Evolutionary conservation across 2,888 invertebrate species (phyloP), one percentile per base, ranked within the genome.

Genomic region (Drosophila borborema): DNA sequence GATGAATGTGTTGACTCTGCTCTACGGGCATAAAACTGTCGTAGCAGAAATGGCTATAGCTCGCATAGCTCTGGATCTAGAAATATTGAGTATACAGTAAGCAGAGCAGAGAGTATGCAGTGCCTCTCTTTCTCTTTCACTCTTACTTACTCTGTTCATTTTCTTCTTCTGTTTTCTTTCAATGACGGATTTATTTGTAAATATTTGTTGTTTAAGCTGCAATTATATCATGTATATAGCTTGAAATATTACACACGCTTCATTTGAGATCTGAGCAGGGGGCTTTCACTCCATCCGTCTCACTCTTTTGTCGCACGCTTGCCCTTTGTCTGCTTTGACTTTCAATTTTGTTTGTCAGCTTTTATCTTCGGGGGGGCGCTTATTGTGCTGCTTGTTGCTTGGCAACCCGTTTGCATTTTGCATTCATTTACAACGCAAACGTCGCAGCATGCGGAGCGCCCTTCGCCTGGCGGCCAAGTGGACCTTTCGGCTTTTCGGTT

Each of bases 351-450:
- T 62, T 62, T 64, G 59, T 73, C 77, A 62, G 65, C 77, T 77
- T 70, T 71, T 74, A 64, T 64, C 51, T 48, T 58, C 60, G 65
- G n/a, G 38, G 46, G 46, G 46, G 28, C 46, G 28, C 46, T 62
- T 70, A 64, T 78, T 74, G 74, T 73, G 61, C 3, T 56, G 51
- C 12, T 62, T 77, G 77, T 77, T 80, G 77, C 81, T 45, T 38
- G 75, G 72, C 69, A 80, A 81, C 80, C 77, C 74, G 41, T 72
- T 77, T 56, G 43, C 51, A 77, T 63, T 77, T 74, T 58, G 74
- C 60, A 70, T 70, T 70, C 60, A 74, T 68, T 62, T 58, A 36
- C 41, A 41, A 16, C 18, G 55, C 49, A 31, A 10, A 28, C 10
- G 36, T 31, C 31, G 8, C 34, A 9, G 8, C 34, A 16, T 36